A percentile compares a stretch with the other conserved stretches of the same genome.
Evolutionary conservation across 2,888 invertebrate species (phyloP).

Genomic region (Mythimna ferrago): DNA sequence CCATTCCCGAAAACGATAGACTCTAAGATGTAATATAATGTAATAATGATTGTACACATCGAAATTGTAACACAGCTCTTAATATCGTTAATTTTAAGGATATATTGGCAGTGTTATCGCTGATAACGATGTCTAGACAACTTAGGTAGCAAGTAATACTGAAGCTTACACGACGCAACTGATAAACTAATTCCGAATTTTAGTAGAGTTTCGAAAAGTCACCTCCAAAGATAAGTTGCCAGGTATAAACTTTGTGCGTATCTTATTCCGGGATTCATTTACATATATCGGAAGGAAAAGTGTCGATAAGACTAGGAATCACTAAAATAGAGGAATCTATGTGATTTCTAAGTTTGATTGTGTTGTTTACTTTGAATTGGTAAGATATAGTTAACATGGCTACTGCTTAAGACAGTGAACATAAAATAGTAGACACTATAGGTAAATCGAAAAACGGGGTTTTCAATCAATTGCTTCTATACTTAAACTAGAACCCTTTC

Average conservation of each 20-base stretch:
- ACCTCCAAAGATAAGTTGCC: constrained; percentile 16
- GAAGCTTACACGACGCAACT: constrained; percentile 25
- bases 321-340: constrained; percentile 35
- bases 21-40: too few species aligned
- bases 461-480: neutral
- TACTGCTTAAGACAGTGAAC: neutral
- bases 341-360: constrained; percentile 33
- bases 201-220: constrained; percentile 38
- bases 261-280: constrained; percentile 36
- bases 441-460: neutral
- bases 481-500: too few species aligned
- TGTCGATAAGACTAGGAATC: constrained; percentile 22
- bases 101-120: constrained; percentile 3
- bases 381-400: constrained; percentile 4
- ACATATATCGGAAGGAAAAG: constrained; percentile 48
- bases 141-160: constrained; percentile 10
- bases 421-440: neutral
- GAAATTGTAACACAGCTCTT: neutral
- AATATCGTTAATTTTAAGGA: constrained; percentile 6
- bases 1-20: too few species aligned
- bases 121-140: neutral
- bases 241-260: constrained; percentile 27
- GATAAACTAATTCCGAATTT: constrained; percentile 35
- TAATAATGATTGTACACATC: neutral
- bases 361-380: constrained; percentile 30